Conservation (phyloP, 2,888 invertebrate species). For the Dusona sp. region DNA sequence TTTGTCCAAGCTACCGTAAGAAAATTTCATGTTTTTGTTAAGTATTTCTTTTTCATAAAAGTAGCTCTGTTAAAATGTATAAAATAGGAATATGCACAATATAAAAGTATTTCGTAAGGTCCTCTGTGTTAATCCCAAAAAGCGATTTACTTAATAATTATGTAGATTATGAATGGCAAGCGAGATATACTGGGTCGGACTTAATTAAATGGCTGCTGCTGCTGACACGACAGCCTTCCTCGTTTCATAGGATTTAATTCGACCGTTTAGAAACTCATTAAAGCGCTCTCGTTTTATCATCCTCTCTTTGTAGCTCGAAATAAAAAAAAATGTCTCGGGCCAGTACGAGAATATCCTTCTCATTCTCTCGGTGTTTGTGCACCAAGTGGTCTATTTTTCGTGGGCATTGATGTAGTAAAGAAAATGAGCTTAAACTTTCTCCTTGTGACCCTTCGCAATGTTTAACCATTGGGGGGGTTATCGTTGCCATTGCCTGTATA, state of each 20-base stretch:
- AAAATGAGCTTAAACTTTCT: slow-evolving; percentile 61
- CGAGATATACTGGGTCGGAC: slow-evolving; percentile 43
- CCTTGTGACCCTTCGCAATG: not conserved
- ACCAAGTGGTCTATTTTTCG: slow-evolving; percentile 7
- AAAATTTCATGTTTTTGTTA: not conserved
- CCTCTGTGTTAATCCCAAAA: not conserved
- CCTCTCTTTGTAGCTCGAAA: slow-evolving; percentile 18
- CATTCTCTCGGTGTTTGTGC: slow-evolving; percentile 19
- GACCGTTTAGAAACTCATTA: slow-evolving; percentile 63
- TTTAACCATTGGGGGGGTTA: slow-evolving; percentile 38
- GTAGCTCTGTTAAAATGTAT: not conserved
- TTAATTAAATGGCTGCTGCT: slow-evolving; percentile 66
- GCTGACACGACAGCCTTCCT: slow-evolving; percentile 50
- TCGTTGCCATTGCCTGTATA: slow-evolving; percentile 33
- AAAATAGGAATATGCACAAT: not conserved
- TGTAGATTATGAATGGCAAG: slow-evolving; percentile 41
- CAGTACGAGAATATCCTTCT: slow-evolving; percentile 7
- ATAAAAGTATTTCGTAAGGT: slow-evolving; percentile 2
- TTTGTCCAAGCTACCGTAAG: not conserved
- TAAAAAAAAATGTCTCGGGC: slow-evolving; percentile 16
- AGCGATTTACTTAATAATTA: slow-evolving; percentile 32
- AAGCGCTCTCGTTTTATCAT: slow-evolving; percentile 35
- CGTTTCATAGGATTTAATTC: slow-evolving; percentile 40
- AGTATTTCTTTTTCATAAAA: not conserved
- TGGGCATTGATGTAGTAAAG: slow-evolving; percentile 53